Evolutionary conservation across 2,797 vertebrate species (phyloP).

Genomic region (Cichlasoma orientale): DNA sequence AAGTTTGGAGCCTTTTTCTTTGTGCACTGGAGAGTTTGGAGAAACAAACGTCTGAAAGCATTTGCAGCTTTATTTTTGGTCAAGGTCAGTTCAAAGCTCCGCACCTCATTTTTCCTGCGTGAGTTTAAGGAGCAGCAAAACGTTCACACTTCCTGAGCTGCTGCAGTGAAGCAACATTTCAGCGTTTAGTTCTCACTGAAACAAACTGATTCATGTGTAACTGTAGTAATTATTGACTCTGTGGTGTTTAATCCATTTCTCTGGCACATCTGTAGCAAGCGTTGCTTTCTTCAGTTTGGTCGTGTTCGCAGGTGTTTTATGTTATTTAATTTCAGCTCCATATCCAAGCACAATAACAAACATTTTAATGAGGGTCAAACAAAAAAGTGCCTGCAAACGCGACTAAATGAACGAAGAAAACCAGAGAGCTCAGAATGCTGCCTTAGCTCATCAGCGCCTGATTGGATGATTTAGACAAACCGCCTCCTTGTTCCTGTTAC

Average conservation of each 20-base stretch:
- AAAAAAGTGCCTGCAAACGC: neutral
- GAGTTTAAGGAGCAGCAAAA: neutral
- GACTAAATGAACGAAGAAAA: neutral
- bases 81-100: neutral
- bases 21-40: neutral
- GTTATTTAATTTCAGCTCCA: neutral
- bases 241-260: neutral
- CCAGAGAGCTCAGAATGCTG: neutral
- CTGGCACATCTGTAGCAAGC: fast-evolving
- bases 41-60: neutral
- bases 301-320: neutral
- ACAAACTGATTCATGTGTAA: neutral
- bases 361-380: neutral
- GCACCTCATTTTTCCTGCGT: neutral
- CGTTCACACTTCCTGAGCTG: no score
- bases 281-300: fast-evolving
- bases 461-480: neutral
- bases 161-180: neutral
- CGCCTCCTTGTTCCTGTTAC: no score
- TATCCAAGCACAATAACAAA: neutral
- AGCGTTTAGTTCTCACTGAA: slow-evolving; percentile 13
- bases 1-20: neutral
- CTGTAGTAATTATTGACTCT: neutral
- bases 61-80: neutral
- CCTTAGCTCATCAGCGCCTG: no score